phyloP scores from a whole-genome alignment of 2,888 invertebrate genomes.

The Drosophila prolongata region DNA sequence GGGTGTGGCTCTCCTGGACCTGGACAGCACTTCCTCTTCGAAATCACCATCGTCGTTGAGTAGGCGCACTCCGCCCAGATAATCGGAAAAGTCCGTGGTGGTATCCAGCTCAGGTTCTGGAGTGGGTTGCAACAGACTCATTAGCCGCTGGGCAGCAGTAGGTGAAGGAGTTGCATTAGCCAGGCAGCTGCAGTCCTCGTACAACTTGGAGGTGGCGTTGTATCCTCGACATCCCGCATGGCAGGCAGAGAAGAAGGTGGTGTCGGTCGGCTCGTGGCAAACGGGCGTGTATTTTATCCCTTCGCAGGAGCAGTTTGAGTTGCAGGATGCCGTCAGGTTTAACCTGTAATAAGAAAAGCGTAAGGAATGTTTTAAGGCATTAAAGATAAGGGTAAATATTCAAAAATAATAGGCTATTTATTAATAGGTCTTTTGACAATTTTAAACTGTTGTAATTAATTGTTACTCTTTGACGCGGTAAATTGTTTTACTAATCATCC shows the following conservation, averaged over 20 bases:
- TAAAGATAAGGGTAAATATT: no score
- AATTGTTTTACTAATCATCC: no score
- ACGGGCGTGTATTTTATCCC: constrained; percentile 88
- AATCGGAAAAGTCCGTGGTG: constrained; percentile 8
- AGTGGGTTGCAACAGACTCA: constrained; percentile 10
- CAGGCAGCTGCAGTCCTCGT: constrained; percentile 57
- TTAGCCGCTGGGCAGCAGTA: constrained; percentile 30
- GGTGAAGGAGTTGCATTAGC: constrained; percentile 20
- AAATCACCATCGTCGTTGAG: constrained; percentile 45
- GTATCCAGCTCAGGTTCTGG: constrained; percentile 16
- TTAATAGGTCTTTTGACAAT: no score
- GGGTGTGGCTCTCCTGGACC: constrained; percentile 41
- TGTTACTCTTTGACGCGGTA: no score
- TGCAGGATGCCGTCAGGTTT: constrained; percentile 86
- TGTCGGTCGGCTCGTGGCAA: constrained; percentile 86
- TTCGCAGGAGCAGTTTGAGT: constrained; percentile 87
- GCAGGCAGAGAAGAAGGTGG: constrained; percentile 89
- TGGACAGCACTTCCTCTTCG: constrained; percentile 37
- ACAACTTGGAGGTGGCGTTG: constrained; percentile 62
- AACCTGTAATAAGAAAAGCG: constrained; percentile 81
- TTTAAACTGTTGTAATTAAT: no score
- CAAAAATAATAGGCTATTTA: no score
- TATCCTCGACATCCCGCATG: constrained; percentile 88
- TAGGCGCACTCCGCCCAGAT: constrained; percentile 26
- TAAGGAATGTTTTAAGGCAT: no score